Conservation (phyloP, 2,113 vertebrate species). For the Macroglossus sobrinus region DNA sequence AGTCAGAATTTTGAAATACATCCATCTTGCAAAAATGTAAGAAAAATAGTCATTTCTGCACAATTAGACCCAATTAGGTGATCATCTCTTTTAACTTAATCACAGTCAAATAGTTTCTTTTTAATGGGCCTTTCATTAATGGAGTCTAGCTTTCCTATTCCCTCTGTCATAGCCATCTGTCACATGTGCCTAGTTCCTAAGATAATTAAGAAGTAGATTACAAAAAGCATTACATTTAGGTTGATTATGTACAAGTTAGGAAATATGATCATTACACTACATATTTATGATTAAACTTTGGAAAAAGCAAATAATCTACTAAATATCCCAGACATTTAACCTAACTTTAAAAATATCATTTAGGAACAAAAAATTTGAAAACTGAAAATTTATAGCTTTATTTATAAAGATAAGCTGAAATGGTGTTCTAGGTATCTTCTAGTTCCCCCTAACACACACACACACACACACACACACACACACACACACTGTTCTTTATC, state of each 20-base stretch:
- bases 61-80: background rate
- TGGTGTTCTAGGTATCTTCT: background rate
- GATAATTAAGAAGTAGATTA: background rate
- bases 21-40: background rate
- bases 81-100: constrained; percentile 15
- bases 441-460: background rate
- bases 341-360: background rate
- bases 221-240: background rate
- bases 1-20: background rate
- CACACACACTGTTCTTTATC: background rate
- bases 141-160: background rate
- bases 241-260: background rate
- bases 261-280: background rate
- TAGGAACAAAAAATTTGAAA: background rate
- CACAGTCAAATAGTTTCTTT: background rate
- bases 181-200: background rate
- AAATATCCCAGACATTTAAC: background rate
- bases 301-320: background rate
- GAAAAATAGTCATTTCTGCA: background rate
- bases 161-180: background rate
- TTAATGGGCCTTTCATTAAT: background rate
- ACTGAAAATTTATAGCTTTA: background rate
- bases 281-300: background rate
- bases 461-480: background rate
- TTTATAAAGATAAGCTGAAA: background rate